Evolutionary conservation across 1,140 invertebrate species (phyloP).

Genomic region (Drosophila guanche): DNA sequence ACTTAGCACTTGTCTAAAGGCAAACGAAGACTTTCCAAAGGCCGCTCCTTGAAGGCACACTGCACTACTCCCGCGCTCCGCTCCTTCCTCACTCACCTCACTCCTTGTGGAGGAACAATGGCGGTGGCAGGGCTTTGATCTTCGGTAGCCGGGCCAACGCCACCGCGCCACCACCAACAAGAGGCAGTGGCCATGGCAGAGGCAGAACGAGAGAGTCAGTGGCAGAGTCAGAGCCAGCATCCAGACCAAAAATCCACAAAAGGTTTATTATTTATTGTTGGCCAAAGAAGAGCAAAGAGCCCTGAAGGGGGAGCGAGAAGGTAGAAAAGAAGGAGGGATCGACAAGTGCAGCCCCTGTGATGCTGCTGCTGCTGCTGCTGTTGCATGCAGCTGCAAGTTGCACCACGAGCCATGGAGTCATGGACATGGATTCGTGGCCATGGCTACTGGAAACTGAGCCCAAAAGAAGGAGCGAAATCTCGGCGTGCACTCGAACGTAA

Average conservation of each 20-base stretch:
- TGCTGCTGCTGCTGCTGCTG: slow-evolving; percentile 41
- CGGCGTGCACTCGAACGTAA: slow-evolving; percentile 56
- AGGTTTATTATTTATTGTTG: slow-evolving; percentile 82
- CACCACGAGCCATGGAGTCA: slow-evolving; percentile 38
- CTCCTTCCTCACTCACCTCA: slow-evolving; percentile 1
- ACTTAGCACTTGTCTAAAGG: slow-evolving; percentile 74
- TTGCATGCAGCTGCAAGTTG: slow-evolving; percentile 41
- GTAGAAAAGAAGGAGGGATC: slow-evolving; percentile 40
- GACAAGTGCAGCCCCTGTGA: slow-evolving; percentile 59
- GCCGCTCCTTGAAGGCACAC: slow-evolving; percentile 32
- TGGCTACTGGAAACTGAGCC: slow-evolving; percentile 38
- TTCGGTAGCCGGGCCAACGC: slow-evolving; percentile 51
- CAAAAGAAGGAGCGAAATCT: slow-evolving; percentile 61
- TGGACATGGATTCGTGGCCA: slow-evolving; percentile 9
- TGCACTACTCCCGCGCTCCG: slow-evolving; percentile 20
- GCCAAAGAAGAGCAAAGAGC: slow-evolving; percentile 45
- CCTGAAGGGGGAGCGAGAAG: background rate
- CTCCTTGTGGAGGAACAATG: slow-evolving; percentile 58
- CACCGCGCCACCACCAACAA: slow-evolving; percentile 38
- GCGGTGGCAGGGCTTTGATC: slow-evolving; percentile 70
- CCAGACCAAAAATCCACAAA: slow-evolving; percentile 77
- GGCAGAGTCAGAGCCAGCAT: slow-evolving; percentile 56
- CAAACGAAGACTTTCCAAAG: slow-evolving; percentile 55
- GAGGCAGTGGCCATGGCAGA: background rate
- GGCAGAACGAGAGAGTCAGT: background rate